Evolutionary conservation across 2,888 invertebrate species (phyloP).

Genomic region (Drosophila multiciliata): DNA sequence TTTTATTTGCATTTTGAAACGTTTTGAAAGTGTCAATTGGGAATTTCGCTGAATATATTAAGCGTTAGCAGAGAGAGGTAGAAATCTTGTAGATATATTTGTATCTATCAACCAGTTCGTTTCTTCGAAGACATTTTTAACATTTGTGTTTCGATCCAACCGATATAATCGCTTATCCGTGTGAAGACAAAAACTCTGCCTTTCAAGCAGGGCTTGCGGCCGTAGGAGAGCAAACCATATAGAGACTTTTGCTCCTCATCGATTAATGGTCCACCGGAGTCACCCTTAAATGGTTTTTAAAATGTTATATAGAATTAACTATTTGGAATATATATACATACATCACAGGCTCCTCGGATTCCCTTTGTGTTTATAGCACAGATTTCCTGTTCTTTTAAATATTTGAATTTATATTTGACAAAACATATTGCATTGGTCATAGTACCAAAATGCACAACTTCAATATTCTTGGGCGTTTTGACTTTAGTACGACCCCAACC

Average conservation of each 20-base stretch:
- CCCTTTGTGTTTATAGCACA: conserved; percentile 76
- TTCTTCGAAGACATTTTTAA: conserved; percentile 1
- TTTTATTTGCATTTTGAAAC: conserved; percentile 75
- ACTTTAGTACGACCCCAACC: conserved; percentile 80
- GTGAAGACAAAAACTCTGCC: conserved; percentile 66
- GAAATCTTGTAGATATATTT: background rate
- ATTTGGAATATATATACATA: conserved; percentile 35
- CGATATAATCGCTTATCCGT: conserved; percentile 44
- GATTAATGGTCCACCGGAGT: conserved; percentile 83
- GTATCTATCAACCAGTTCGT: background rate
- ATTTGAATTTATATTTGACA: conserved; percentile 48
- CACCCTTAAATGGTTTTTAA: conserved; percentile 67
- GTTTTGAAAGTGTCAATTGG: conserved; percentile 54
- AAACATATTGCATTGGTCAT: conserved; percentile 69
- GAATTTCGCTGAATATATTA: conserved; percentile 62
- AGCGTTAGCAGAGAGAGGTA: background rate
- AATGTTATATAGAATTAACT: background rate
- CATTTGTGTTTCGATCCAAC: conserved; percentile 63
- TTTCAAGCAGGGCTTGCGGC: conserved; percentile 55
- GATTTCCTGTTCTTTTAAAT: conserved; percentile 73
- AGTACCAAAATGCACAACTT: conserved; percentile 69
- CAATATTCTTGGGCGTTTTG: conserved; percentile 48
- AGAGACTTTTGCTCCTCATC: conserved; percentile 53
- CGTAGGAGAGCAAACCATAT: conserved; percentile 82
- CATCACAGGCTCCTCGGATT: conserved; percentile 81